Conservation (phyloP, 2,113 vertebrate species). For the Lichenostomus cassidix region DNA sequence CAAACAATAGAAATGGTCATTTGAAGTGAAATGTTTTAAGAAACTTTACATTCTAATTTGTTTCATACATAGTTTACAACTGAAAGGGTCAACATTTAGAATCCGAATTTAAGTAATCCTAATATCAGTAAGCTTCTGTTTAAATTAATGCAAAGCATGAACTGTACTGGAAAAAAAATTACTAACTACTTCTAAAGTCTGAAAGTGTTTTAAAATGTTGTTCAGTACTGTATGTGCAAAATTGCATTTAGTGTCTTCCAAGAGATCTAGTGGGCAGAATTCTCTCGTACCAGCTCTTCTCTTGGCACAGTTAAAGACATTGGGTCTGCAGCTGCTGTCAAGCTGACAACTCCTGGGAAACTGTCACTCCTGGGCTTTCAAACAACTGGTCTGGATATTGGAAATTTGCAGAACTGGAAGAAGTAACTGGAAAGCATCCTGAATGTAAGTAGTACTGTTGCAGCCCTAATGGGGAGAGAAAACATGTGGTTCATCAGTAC, state of each 20-base stretch:
- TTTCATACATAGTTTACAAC: background rate
- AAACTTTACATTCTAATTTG: background rate
- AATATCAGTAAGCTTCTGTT: background rate
- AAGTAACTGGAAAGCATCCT: slow-evolving; percentile 92
- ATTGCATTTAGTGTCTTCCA: slow-evolving; percentile 35
- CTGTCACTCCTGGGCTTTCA: slow-evolving; percentile 36
- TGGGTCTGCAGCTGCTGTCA: background rate
- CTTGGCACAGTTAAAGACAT: background rate
- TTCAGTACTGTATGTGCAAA: slow-evolving; percentile 70
- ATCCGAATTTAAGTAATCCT: background rate
- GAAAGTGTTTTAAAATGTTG: background rate
- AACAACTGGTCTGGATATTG: slow-evolving; percentile 79
- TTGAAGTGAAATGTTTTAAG: background rate
- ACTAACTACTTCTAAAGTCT: slow-evolving; percentile 5
- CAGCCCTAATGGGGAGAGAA: slow-evolving; percentile 78
- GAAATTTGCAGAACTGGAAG: slow-evolving; percentile 91
- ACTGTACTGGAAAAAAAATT: background rate
- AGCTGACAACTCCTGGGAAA: background rate
- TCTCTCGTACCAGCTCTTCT: background rate
- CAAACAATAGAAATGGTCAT: background rate
- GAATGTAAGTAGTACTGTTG: slow-evolving; percentile 90
- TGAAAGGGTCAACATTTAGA: background rate
- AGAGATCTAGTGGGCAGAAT: background rate
- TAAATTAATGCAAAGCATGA: slow-evolving; percentile 66
- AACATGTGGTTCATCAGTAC: background rate